Percentiles rank a stretch among this genome's conserved stretches.
phyloP scores from a whole-genome alignment of 2,113 vertebrate genomes.

The Alligator sinensis region DNA sequence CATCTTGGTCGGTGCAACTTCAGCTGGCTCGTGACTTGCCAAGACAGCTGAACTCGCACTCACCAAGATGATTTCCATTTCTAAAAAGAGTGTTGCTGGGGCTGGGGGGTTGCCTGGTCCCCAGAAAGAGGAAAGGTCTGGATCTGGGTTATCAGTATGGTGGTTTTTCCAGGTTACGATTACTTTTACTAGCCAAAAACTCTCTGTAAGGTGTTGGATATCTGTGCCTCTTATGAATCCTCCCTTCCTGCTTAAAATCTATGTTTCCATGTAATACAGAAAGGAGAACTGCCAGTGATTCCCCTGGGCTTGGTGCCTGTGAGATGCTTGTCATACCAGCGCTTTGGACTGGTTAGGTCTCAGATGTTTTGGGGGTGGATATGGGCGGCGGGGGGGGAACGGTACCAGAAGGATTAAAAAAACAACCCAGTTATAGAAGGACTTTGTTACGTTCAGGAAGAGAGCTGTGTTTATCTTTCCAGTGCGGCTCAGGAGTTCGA shows the following conservation, averaged over 20 bases:
- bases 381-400: not conserved
- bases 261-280: not conserved
- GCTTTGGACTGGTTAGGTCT: not conserved
- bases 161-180: not conserved
- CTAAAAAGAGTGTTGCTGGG: not conserved
- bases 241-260: not conserved
- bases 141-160: not conserved
- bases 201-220: not conserved
- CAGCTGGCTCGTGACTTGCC: not conserved
- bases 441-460: conserved; percentile 71
- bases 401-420: not conserved
- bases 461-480: conserved; percentile 76
- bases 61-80: too few species aligned
- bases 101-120: not conserved
- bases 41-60: too few species aligned
- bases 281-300: not conserved
- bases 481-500: not conserved
- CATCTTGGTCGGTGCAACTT: not conserved
- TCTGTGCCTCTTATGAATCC: not conserved
- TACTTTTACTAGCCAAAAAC: not conserved
- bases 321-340: not conserved
- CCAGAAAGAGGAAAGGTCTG: not conserved
- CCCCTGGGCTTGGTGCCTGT: fast-evolving
- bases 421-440: not conserved
- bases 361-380: not conserved